A percentile compares a stretch with the other conserved stretches of the same genome.
Evolutionary conservation across 1,140 invertebrate species (phyloP).

Genomic region (Phocides pigmalion): DNA sequence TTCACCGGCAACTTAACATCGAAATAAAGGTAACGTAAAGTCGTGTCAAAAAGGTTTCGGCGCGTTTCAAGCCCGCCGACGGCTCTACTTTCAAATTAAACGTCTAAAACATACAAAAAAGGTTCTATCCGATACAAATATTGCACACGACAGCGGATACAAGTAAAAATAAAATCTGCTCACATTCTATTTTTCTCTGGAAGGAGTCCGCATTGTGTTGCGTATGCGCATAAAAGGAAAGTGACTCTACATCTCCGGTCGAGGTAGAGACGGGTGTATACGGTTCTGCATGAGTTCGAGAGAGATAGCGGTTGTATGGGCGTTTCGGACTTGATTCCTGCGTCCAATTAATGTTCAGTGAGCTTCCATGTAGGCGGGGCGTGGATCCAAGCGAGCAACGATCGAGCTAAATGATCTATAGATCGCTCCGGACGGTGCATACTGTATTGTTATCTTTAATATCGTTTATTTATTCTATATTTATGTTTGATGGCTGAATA

Average conservation of each 20-base stretch:
- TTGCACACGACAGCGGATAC: conserved; percentile 72
- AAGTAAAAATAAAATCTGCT: conserved; percentile 66
- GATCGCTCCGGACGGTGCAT: conserved; percentile 64
- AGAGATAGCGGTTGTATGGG: conserved; percentile 57
- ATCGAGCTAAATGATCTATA: conserved; percentile 80
- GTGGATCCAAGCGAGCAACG: conserved; percentile 73
- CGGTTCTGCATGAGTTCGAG: conserved; percentile 29
- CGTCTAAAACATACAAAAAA: conserved; percentile 69
- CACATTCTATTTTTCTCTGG: conserved; percentile 77
- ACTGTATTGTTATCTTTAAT: conserved; percentile 77
- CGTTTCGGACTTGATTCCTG: conserved; percentile 66
- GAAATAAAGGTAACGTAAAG: conserved; percentile 41
- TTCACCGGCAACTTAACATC: conserved; percentile 41
- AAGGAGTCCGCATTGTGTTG: conserved; percentile 70
- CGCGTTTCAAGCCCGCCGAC: conserved; percentile 48
- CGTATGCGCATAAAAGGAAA: conserved; percentile 69
- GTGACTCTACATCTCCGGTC: conserved; percentile 48
- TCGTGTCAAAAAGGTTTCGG: conserved; percentile 48
- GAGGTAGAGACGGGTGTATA: conserved; percentile 42
- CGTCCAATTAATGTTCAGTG: conserved; percentile 81
- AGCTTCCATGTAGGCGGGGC: conserved; percentile 74
- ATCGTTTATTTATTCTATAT: conserved; percentile 72
- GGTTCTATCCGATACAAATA: conserved; percentile 75
- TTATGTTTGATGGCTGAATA: conserved; percentile 76
- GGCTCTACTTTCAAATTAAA: conserved; percentile 72